phyloP scores from a whole-genome alignment of 2,888 invertebrate species.

The Orthonychiurus folsomi region DNA sequence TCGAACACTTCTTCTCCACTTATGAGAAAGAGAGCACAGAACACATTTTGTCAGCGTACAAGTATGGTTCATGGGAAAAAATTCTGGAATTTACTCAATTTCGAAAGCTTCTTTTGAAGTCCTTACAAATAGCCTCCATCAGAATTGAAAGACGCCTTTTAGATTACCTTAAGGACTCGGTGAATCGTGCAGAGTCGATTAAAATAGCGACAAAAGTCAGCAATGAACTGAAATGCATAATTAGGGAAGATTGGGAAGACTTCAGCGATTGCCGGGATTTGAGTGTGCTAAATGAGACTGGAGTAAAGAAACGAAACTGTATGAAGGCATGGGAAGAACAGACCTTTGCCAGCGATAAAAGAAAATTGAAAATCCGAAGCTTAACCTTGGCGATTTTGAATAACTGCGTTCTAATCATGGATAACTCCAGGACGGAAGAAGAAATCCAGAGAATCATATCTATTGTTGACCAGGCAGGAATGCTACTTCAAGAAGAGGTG shows the following conservation, averaged over 20 bases:
- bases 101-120: conserved; percentile 67
- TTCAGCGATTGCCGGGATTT: conserved; percentile 33
- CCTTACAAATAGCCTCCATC: conserved; percentile 63
- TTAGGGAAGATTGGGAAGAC: conserved; percentile 9
- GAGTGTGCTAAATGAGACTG: conserved; percentile 18
- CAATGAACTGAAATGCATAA: conserved; percentile 9
- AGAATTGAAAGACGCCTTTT: conserved; percentile 60
- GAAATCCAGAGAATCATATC: conserved; percentile 15
- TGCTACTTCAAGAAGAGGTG: no score
- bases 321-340: conserved; percentile 12
- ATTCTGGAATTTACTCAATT: conserved; percentile 81
- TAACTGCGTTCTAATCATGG: conserved; percentile 17
- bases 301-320: conserved; percentile 15
- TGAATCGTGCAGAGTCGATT: background rate
- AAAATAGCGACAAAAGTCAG: background rate
- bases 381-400: conserved; percentile 16
- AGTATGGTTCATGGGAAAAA: conserved; percentile 88
- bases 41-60: conserved; percentile 82
- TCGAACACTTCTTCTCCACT: conserved; percentile 74
- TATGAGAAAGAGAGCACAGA: conserved; percentile 90
- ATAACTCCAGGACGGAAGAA: background rate
- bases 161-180: conserved; percentile 45
- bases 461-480: no score
- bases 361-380: conserved; percentile 22
- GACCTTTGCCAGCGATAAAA: conserved; percentile 20